A percentile compares a stretch with the other conserved stretches of the same genome.
Evolutionary conservation across 2,888 invertebrate species (phyloP).

Genomic region (Oithona nana): DNA sequence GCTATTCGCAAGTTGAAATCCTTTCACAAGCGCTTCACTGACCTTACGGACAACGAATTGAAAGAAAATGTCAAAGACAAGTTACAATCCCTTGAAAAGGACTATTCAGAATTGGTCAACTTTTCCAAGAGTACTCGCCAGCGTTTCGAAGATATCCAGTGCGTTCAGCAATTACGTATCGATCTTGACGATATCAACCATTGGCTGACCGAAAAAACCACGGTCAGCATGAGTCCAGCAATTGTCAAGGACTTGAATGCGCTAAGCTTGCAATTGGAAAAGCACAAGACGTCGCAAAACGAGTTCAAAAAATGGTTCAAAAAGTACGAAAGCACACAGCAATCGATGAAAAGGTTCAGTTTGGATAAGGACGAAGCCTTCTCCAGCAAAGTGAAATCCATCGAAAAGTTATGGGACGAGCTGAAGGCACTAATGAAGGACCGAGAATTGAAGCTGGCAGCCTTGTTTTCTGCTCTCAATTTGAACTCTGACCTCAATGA

Average conservation of each 20-base stretch:
- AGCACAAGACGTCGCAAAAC: conserved; percentile 44
- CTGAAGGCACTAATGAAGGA: background rate
- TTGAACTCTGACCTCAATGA: conserved; percentile 92
- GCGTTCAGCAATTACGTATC: conserved; percentile 84
- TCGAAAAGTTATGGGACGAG: conserved; percentile 1
- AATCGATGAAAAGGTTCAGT: background rate
- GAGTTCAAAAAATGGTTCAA: background rate
- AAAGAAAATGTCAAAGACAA: conserved; percentile 44
- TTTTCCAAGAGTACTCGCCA: conserved; percentile 56
- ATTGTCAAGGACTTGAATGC: conserved; percentile 60
- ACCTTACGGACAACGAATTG: conserved; percentile 37
- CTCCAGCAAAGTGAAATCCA: background rate
- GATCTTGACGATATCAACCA: conserved; percentile 95
- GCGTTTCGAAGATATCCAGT: conserved; percentile 71
- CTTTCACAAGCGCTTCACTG: conserved; percentile 32
- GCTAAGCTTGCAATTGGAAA: conserved; percentile 69
- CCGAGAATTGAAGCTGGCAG: background rate
- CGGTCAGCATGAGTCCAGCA: background rate
- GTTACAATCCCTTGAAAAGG: conserved; percentile 46
- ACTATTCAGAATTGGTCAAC: conserved; percentile 37
- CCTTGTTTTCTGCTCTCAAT: conserved; percentile 32
- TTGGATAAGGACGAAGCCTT: background rate
- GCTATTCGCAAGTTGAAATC: conserved; percentile 56
- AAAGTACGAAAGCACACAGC: background rate
- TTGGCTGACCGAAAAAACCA: conserved; percentile 61